These are phyloP conservation scores for Pollachius pollachius DNA, from an alignment of 2,113 vertebrate species.

Conservation along the genomic window DNA sequence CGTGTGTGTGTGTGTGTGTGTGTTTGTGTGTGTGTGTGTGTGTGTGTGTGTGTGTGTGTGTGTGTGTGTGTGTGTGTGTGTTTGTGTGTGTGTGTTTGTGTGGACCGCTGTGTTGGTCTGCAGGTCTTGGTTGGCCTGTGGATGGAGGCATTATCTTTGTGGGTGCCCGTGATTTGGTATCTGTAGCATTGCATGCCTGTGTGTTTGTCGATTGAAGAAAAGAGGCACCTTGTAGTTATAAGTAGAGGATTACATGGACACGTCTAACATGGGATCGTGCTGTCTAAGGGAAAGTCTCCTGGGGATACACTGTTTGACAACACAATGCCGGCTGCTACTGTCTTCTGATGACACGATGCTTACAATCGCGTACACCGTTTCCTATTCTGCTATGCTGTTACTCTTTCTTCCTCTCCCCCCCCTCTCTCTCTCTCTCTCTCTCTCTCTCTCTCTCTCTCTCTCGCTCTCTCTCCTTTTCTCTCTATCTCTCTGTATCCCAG, in stretches of 20 bases:
- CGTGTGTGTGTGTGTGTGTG: neutral
- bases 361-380: neutral
- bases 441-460: neutral
- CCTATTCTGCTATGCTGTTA: too few species aligned
- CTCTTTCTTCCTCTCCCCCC: neutral
- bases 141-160: neutral
- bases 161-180: neutral
- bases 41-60: neutral
- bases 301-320: neutral
- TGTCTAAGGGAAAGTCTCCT: neutral
- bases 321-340: neutral
- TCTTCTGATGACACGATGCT: neutral
- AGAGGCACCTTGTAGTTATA: slow-evolving; percentile 9
- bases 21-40: neutral
- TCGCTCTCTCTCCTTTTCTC: neutral
- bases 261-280: neutral
- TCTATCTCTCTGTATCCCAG: neutral
- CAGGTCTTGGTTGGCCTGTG: too few species aligned
- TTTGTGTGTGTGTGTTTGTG: slow-evolving; percentile 1
- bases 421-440: neutral
- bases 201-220: slow-evolving; percentile 1
- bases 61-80: neutral
- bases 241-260: slow-evolving; percentile 5
- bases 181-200: neutral
- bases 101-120: neutral